Evolutionary conservation across 2,113 vertebrate species (phyloP).

Genomic region (Gadus macrocephalus): DNA sequence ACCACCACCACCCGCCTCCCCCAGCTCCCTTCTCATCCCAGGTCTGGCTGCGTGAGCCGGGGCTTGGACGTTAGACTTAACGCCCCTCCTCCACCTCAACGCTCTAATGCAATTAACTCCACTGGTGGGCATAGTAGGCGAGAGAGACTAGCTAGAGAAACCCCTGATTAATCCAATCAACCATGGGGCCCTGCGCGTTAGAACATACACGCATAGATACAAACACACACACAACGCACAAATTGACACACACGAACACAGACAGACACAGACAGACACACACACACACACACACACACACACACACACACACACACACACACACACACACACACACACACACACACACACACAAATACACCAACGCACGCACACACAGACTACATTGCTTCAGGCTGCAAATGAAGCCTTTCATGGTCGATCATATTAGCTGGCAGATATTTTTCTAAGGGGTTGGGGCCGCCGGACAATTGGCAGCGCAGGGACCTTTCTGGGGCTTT

Average conservation of each 20-base stretch:
- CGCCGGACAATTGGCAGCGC: slow-evolving; percentile 19
- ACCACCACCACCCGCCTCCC: slow-evolving; percentile 2
- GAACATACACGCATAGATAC: not conserved
- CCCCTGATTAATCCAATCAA: slow-evolving; percentile 63
- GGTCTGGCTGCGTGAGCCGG: slow-evolving; percentile 31
- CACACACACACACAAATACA: not conserved
- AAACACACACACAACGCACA: not conserved
- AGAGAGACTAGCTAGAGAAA: slow-evolving; percentile 38
- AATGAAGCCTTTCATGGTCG: slow-evolving; percentile 33
- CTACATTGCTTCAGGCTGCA: slow-evolving; percentile 21
- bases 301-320: not conserved
- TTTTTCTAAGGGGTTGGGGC: slow-evolving; percentile 11
- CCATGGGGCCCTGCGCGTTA: slow-evolving; percentile 8
- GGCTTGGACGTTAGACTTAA: slow-evolving; percentile 43
- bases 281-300: too few relatives aligned
- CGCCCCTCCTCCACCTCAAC: slow-evolving; percentile 50
- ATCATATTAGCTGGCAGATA: slow-evolving; percentile 19
- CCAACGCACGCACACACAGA: not conserved
- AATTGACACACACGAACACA: not conserved
- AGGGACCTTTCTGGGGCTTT: slow-evolving; percentile 10
- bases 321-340: not conserved
- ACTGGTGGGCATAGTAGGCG: slow-evolving; percentile 51
- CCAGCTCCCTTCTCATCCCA: slow-evolving; percentile 33
- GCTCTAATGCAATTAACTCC: slow-evolving; percentile 69
- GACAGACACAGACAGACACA: not conserved